These are phyloP conservation scores for Penaeus indicus DNA, from an alignment of 1,140 invertebrate species.

Conservation along the genomic window DNA sequence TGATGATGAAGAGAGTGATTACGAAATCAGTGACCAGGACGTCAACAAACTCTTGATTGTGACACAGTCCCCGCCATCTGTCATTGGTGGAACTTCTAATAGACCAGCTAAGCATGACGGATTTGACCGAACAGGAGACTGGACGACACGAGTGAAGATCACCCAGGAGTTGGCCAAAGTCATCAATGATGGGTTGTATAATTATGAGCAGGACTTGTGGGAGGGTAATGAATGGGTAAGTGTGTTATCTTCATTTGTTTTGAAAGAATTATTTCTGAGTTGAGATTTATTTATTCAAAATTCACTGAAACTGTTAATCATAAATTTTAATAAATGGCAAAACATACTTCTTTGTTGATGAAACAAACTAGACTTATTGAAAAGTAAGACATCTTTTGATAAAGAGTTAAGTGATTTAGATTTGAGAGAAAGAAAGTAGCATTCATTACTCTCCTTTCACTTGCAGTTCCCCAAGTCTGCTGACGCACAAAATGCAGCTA, in stretches of 20 bases:
- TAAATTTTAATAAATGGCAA: too few species aligned
- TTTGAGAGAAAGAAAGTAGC: too few species aligned
- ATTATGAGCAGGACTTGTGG: constrained; percentile 95
- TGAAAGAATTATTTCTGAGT: background rate
- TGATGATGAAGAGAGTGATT: constrained; percentile 77
- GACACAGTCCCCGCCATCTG: constrained; percentile 80
- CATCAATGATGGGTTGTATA: constrained; percentile 94
- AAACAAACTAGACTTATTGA: too few species aligned
- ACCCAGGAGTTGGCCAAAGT: constrained; percentile 92
- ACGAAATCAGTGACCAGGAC: constrained; percentile 91
- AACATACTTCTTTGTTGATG: too few species aligned
- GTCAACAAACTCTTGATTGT: constrained; percentile 96
- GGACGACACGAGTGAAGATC: constrained; percentile 88
- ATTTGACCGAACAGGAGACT: constrained; percentile 89
- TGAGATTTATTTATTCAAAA: too few species aligned
- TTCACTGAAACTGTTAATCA: too few species aligned
- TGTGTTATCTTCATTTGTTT: background rate
- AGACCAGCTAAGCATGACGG: constrained; percentile 84
- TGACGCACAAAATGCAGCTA: constrained; percentile 69
- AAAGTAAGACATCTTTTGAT: too few species aligned
- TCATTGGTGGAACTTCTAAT: background rate
- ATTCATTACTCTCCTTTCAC: too few species aligned
- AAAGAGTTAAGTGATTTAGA: too few species aligned
- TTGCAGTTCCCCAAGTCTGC: constrained; percentile 39
- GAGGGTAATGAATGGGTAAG: constrained; percentile 70